Conservation (phyloP, 1,140 invertebrate species). For the Diorhabda sublineata region DNA sequence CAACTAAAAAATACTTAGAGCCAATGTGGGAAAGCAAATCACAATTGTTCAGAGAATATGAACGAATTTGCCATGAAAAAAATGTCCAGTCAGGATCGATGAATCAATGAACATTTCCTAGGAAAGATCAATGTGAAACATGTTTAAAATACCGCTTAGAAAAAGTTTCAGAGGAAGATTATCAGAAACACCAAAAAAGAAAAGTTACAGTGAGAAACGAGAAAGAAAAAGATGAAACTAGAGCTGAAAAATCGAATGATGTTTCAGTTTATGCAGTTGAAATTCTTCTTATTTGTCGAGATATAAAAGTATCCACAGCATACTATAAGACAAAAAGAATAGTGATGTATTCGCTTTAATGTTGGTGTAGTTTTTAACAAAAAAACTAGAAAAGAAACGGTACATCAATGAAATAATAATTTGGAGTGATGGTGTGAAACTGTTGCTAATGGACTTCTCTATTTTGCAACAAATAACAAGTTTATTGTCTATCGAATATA, state of each 20-base stretch:
- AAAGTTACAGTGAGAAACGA: constrained; percentile 28
- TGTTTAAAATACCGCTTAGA: constrained; percentile 8
- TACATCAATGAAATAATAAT: constrained; percentile 5
- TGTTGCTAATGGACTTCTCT: constrained; percentile 5
- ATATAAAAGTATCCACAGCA: constrained; percentile 1
- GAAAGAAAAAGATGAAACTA: constrained; percentile 29
- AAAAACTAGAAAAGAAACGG: background rate
- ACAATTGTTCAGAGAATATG: background rate
- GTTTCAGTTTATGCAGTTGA: constrained; percentile 6
- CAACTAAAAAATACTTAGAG: background rate
- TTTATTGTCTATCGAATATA: constrained; percentile 13
- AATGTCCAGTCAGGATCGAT: background rate
- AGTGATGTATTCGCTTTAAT: constrained; percentile 11
- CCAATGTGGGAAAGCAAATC: background rate
- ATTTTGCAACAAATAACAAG: background rate
- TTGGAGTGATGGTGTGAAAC: constrained; percentile 14
- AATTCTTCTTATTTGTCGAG: background rate
- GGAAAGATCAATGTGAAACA: constrained; percentile 9
- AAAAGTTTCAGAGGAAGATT: constrained; percentile 19
- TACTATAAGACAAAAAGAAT: constrained; percentile 38
- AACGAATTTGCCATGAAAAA: background rate
- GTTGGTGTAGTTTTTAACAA: constrained; percentile 7
- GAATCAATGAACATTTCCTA: background rate
- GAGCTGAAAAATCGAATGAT: constrained; percentile 5
- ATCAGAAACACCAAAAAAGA: constrained; percentile 24